phyloP scores from a whole-genome alignment of 2,888 invertebrate genomes.

The Ornithoptera priamus region DNA sequence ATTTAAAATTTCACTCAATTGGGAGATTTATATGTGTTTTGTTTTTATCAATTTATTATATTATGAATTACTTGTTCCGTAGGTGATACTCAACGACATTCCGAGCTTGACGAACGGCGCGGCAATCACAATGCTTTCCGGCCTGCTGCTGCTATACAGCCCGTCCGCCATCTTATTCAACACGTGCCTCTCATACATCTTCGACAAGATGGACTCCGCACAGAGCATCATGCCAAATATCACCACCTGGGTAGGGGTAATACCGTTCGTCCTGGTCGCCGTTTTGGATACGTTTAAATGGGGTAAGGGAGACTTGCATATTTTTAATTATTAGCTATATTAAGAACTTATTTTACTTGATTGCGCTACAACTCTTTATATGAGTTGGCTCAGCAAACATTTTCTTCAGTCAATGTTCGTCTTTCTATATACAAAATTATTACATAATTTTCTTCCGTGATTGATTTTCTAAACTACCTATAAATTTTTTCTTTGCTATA shows the following conservation, averaged over 20 bases:
- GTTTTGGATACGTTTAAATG: slow-evolving; percentile 85
- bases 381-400: neutral
- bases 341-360: neutral
- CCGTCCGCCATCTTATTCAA: slow-evolving; percentile 88
- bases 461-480: too few species aligned
- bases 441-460: too few species aligned
- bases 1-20: too few species aligned
- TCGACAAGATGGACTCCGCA: slow-evolving; percentile 90
- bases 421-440: too few species aligned
- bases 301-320: slow-evolving; percentile 67
- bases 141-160: slow-evolving; percentile 84
- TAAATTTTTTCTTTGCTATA: too few species aligned
- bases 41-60: too few species aligned
- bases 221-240: slow-evolving; percentile 89
- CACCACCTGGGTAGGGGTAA: slow-evolving; percentile 85
- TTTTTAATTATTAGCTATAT: too few species aligned
- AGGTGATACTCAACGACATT: slow-evolving; percentile 85
- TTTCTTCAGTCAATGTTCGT: too few species aligned
- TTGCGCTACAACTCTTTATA: neutral
- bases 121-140: slow-evolving; percentile 84
- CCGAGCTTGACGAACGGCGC: slow-evolving; percentile 85
- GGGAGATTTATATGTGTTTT: too few species aligned
- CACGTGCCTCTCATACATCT: slow-evolving; percentile 88
- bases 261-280: slow-evolving; percentile 87
- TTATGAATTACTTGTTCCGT: neutral